phyloP scores from a whole-genome alignment of 1,140 invertebrate genomes.

The Trichonephila clavata region DNA sequence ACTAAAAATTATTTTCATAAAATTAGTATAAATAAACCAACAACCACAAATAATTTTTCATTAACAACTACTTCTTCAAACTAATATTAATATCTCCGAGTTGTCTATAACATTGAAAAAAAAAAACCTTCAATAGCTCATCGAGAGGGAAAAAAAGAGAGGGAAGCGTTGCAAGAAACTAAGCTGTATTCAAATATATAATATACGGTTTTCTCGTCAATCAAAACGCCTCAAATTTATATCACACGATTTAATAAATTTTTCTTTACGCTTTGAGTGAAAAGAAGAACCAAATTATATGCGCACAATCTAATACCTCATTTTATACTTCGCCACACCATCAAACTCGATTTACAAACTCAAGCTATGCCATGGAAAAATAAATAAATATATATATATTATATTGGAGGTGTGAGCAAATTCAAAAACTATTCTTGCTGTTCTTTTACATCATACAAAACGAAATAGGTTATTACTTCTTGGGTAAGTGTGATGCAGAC shows the following conservation, averaged over 20 bases:
- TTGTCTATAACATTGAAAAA: too few species aligned
- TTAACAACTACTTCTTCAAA: too few species aligned
- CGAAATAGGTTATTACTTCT: slow-evolving; percentile 49
- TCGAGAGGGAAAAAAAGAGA: not conserved
- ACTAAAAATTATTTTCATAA: too few species aligned
- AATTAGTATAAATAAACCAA: too few species aligned
- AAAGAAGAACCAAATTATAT: slow-evolving; percentile 16
- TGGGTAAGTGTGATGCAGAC: slow-evolving; percentile 51
- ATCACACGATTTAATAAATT: not conserved
- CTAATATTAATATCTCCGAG: too few species aligned
- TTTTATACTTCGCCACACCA: slow-evolving; percentile 40
- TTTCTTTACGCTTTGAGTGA: not conserved
- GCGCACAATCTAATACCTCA: slow-evolving; percentile 15
- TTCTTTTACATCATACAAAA: not conserved
- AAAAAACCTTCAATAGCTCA: not conserved
- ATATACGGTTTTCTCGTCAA: not conserved
- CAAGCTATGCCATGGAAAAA: slow-evolving; percentile 20
- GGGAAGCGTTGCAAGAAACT: not conserved
- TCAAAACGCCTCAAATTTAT: not conserved
- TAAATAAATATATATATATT: not conserved
- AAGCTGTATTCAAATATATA: not conserved
- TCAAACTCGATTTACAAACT: slow-evolving; percentile 37
- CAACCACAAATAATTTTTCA: too few species aligned
- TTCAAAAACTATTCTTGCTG: slow-evolving; percentile 50
- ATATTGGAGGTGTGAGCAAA: not conserved